phyloP scores from a whole-genome alignment of 2,888 invertebrate species.

The Vannuccia rotundouncinata region DNA sequence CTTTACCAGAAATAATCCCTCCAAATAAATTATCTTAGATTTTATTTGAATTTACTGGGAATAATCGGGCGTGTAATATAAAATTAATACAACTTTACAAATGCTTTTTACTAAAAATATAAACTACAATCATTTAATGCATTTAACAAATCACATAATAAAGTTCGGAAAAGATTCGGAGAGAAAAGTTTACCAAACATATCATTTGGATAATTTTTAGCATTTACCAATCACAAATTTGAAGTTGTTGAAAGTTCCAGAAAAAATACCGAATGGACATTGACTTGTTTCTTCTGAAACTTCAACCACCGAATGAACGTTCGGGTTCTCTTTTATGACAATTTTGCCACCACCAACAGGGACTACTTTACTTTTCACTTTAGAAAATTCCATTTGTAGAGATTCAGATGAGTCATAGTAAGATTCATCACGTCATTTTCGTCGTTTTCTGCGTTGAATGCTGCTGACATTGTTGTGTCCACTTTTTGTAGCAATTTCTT shows the following conservation, averaged over 20 bases:
- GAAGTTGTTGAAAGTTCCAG: not conserved
- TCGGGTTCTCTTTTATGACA: not conserved
- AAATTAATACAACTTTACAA: too few species aligned
- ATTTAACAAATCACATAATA: too few species aligned
- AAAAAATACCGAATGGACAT: not conserved
- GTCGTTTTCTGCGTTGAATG: too few species aligned
- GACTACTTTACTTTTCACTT: not conserved
- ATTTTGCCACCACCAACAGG: not conserved
- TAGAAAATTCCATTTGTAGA: slow-evolving; percentile 1
- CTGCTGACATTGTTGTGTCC: too few species aligned
- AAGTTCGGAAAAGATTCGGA: too few species aligned
- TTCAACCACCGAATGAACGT: not conserved
- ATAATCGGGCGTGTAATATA: too few species aligned
- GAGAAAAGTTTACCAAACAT: too few species aligned
- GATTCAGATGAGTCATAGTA: not conserved
- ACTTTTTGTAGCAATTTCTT: too few species aligned
- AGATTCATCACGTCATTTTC: not conserved
- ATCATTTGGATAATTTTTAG: too few species aligned
- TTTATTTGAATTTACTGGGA: too few species aligned
- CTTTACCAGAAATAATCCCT: not conserved
- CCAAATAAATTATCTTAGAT: not conserved
- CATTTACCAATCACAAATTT: not conserved
- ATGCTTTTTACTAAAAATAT: too few species aligned
- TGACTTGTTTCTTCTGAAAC: not conserved
- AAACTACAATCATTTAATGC: too few species aligned